Evolutionary conservation across 2,888 invertebrate genomes (phyloP).

Genomic region (Nezara viridula): DNA sequence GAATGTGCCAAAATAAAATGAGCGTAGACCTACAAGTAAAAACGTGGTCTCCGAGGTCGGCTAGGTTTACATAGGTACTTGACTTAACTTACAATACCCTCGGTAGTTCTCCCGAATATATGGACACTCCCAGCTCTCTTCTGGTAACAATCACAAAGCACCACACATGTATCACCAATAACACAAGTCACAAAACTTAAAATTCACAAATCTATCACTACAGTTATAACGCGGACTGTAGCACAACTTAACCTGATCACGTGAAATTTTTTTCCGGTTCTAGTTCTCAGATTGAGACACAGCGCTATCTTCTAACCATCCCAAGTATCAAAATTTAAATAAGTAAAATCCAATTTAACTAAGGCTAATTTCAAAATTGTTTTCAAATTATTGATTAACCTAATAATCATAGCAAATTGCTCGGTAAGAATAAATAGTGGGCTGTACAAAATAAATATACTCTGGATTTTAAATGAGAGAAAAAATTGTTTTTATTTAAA

Average conservation of each 20-base stretch:
- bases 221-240: constrained; percentile 39
- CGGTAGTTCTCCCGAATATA: background rate
- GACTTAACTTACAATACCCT: background rate
- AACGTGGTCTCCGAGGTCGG: constrained; percentile 60
- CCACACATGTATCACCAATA: constrained; percentile 17
- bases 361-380: background rate
- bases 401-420: background rate
- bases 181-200: constrained; percentile 32
- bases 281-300: background rate
- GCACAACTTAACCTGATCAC: constrained; percentile 58
- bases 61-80: constrained; percentile 38
- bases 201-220: background rate
- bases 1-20: constrained; percentile 58
- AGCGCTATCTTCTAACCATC: background rate
- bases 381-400: background rate
- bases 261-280: constrained; percentile 55
- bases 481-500: too few species aligned
- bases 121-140: constrained; percentile 14
- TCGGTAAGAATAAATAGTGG: background rate
- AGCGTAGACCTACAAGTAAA: constrained; percentile 47
- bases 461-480: too few species aligned
- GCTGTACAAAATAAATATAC: background rate
- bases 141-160: constrained; percentile 21
- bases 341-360: too few species aligned
- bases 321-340: background rate